Evolutionary conservation across 1,140 invertebrate species (phyloP).

Genomic region (Tetragonula clypearis): DNA sequence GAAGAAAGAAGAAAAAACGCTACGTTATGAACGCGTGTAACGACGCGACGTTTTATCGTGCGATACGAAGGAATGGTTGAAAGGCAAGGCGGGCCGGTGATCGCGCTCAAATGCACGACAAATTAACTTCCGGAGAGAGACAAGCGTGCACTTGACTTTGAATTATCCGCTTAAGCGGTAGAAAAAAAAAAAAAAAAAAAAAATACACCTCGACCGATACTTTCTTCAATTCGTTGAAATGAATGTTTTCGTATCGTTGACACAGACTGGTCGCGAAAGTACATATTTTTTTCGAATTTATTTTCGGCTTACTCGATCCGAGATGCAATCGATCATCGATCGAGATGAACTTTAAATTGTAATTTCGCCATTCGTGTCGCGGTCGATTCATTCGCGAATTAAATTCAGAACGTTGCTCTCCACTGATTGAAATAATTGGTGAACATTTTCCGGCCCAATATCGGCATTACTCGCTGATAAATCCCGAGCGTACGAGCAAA

Average conservation of each 20-base stretch:
- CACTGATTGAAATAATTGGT: neutral
- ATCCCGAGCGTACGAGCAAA: neutral
- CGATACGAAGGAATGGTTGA: conserved; percentile 29
- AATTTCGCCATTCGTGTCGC: neutral
- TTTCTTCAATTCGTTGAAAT: conserved; percentile 13
- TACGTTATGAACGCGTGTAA: neutral
- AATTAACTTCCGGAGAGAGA: conserved; percentile 54
- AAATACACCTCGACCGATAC: conserved; percentile 3
- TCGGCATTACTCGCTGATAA: neutral
- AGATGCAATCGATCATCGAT: conserved; percentile 11
- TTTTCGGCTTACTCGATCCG: conserved; percentile 15
- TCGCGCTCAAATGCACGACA: conserved; percentile 55
- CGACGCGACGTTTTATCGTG: conserved; percentile 24
- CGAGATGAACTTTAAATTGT: neutral
- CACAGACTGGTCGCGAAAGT: neutral
- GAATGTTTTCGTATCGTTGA: conserved; percentile 21
- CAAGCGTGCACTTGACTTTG: conserved; percentile 56
- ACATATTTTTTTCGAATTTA: neutral
- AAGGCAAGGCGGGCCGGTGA: conserved; percentile 45
- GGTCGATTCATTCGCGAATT: neutral
- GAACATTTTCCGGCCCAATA: neutral
- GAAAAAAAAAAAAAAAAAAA: neutral
- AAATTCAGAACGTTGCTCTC: neutral
- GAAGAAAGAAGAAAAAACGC: neutral
- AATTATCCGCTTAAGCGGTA: conserved; percentile 51